Evolutionary conservation across 2,888 invertebrate species (phyloP), one percentile per base, ranked within the genome.

Genomic region (Maniola hyperantus): DNA sequence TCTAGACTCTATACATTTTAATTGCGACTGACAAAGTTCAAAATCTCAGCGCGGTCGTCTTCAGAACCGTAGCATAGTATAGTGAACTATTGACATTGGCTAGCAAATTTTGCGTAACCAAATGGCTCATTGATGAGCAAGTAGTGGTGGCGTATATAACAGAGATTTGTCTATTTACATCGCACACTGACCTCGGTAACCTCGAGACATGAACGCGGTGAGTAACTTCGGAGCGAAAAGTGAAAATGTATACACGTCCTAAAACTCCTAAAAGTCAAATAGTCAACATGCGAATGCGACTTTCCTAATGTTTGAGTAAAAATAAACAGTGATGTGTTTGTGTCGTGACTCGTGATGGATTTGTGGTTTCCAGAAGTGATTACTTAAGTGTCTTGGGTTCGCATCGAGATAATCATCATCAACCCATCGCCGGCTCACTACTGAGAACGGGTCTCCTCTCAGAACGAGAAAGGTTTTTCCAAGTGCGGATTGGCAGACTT

Each of bases 101-200:
- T 72, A 73, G 74, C 72, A 64, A 63, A 60, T 59, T 71, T 77
- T 78, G 74, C 77, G 80, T 76, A 81, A 79, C 75, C 71, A 48
- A 53, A 65, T 58, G 70, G 53, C 76, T 74, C 77, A 67, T 70
- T 68, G 73, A 74, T 69, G 73, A 42, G 69, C 65, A 69, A 66
- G 68, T 54, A 70, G 81, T 74, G 85, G 91, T 81, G 89, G 91
- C 86, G 70, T 90, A 90, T 91, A 91, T 85, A 90, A 81, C 81
- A 74, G 77, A 72, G 76, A 77, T 76, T 73, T 73, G 73, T 73
- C 71, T 61, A 70, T 75, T 66, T 71, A 71, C 73, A 72, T 73
- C 79, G 82, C 84, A 89, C 85, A 88, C 81, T 80, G 77, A 76
- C 78, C 75, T 79, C 77, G 79, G 76, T 82, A 79, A 80, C 79